These are phyloP conservation scores for Rhinolophus ferrumequinum DNA, from an alignment of 2,113 vertebrate species.

Conservation along the genomic window DNA sequence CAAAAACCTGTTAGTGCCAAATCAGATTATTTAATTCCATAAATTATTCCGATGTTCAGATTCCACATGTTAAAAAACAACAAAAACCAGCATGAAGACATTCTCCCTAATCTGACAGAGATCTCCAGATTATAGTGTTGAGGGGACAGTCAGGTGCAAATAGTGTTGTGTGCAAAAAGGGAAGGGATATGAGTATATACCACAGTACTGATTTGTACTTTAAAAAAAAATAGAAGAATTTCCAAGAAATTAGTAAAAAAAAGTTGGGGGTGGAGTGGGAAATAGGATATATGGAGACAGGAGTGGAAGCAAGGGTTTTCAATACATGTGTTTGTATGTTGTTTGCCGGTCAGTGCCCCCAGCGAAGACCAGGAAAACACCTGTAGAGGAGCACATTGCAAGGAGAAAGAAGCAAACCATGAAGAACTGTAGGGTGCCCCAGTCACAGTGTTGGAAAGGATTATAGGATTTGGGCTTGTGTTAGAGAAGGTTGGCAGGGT, in stretches of 20 bases:
- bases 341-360: not conserved
- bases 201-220: not conserved
- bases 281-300: not conserved
- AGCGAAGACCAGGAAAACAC: not conserved
- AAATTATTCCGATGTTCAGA: slow-evolving; percentile 1
- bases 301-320: not conserved
- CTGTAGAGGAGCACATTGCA: not conserved
- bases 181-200: not conserved
- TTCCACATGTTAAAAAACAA: not conserved
- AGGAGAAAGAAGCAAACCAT: rapidly evolving
- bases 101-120: not conserved
- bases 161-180: not conserved
- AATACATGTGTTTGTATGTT: rapidly evolving
- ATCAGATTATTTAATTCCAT: slow-evolving; percentile 41
- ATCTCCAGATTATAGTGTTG: not conserved
- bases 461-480: not conserved
- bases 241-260: not conserved
- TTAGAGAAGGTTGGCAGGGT: not conserved
- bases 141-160: not conserved
- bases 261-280: not conserved
- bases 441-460: not conserved
- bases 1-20: not conserved
- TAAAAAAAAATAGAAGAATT: not conserved
- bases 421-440: not conserved
- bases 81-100: not conserved